These are phyloP conservation scores for Himalopsyche anomala DNA, from an alignment of 2,888 invertebrate genomes.

Conservation along the genomic window DNA sequence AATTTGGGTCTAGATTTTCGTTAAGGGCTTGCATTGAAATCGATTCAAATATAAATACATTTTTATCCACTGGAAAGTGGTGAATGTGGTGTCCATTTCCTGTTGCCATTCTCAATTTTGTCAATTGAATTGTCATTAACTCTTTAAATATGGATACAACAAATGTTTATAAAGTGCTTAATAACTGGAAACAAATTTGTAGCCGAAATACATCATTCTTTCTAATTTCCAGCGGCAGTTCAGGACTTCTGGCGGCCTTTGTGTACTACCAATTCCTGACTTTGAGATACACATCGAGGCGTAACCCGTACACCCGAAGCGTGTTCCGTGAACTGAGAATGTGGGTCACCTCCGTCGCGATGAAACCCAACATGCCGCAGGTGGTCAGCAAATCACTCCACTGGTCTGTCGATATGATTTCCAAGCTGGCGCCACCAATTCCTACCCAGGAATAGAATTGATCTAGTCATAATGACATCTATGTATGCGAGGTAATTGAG, in stretches of 20 bases:
- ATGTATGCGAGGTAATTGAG: background rate
- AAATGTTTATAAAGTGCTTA: too few relatives aligned
- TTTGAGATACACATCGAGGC: slow-evolving; percentile 93
- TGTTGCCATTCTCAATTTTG: too few relatives aligned
- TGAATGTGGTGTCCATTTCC: too few relatives aligned
- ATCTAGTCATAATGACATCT: background rate
- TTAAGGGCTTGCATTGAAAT: too few relatives aligned
- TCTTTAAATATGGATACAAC: too few relatives aligned
- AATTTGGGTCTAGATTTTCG: too few relatives aligned
- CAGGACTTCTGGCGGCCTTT: slow-evolving; percentile 93
- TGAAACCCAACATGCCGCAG: slow-evolving; percentile 83
- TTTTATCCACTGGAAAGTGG: too few relatives aligned
- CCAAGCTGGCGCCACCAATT: slow-evolving; percentile 85
- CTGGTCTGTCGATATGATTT: slow-evolving; percentile 82
- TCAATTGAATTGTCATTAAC: background rate
- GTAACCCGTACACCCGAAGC: slow-evolving; percentile 97
- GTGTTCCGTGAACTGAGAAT: slow-evolving; percentile 93
- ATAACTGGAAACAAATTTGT: background rate
- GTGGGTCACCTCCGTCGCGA: slow-evolving; percentile 82
- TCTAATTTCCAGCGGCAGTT: slow-evolving; percentile 85
- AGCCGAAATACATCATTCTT: background rate
- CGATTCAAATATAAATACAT: too few relatives aligned
- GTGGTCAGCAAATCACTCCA: slow-evolving; percentile 79
- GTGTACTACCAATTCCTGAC: slow-evolving; percentile 97
- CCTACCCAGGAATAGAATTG: slow-evolving; percentile 66